phyloP scores from a whole-genome alignment of 2,888 invertebrate genomes.

The Alsophila aescularia region DNA sequence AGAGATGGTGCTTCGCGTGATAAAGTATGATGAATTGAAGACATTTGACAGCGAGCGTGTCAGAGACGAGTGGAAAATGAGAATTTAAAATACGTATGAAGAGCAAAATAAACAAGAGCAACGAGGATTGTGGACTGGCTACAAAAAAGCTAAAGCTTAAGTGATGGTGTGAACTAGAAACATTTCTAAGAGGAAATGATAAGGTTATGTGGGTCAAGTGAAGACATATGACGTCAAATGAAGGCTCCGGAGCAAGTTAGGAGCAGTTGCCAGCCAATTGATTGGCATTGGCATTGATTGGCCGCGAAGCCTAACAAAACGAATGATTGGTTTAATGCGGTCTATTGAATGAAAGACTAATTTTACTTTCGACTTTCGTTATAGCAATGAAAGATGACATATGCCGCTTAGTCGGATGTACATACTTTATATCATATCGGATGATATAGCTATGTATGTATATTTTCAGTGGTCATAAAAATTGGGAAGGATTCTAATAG shows the following conservation, averaged over 20 bases:
- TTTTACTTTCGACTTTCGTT: too few species aligned
- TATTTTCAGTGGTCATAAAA: too few species aligned
- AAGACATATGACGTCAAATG: slow-evolving; percentile 14
- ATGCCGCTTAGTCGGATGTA: too few species aligned
- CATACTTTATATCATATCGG: too few species aligned
- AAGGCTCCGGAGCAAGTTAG: neutral
- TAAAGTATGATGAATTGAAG: slow-evolving; percentile 26
- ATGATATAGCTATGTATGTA: too few species aligned
- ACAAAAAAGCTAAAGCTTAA: too few species aligned
- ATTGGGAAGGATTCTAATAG: too few species aligned
- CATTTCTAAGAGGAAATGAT: neutral
- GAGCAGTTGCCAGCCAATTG: slow-evolving; percentile 5
- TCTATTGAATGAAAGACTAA: neutral
- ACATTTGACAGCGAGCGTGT: slow-evolving; percentile 7
- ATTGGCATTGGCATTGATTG: slow-evolving; percentile 14
- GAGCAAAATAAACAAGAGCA: too few species aligned
- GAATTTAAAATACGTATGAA: neutral
- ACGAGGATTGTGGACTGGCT: too few species aligned
- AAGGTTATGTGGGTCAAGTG: neutral
- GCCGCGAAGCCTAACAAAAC: slow-evolving; percentile 12
- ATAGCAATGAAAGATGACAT: neutral
- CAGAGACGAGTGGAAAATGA: neutral
- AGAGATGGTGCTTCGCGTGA: neutral
- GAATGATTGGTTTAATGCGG: slow-evolving; percentile 9
- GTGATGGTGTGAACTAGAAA: too few species aligned